A percentile compares a stretch with the other conserved stretches of the same genome.
These are phyloP conservation scores for Meiosimyza platycephala DNA, from an alignment of 2,888 invertebrate species.

Conservation along the genomic window DNA sequence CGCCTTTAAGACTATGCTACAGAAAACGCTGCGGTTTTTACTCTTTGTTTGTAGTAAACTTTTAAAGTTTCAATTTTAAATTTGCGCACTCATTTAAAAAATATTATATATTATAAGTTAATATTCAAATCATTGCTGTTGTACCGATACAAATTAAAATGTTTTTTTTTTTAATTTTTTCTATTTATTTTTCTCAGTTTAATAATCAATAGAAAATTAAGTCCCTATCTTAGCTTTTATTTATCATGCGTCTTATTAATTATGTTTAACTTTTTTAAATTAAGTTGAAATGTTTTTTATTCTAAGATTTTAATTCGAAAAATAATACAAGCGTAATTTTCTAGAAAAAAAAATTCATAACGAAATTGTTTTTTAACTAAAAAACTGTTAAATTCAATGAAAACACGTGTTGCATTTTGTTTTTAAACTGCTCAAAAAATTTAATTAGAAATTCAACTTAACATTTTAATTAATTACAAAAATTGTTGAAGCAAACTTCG, in stretches of 20 bases:
- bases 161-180: conserved; percentile 13
- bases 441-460: conserved; percentile 35
- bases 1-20: too few species aligned
- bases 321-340: conserved; percentile 30
- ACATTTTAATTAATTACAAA: conserved; percentile 35
- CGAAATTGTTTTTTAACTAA: neutral
- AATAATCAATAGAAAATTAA: conserved; percentile 58
- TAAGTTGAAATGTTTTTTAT: conserved; percentile 37
- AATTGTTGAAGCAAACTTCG: conserved; percentile 4
- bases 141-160: neutral
- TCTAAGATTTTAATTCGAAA: conserved; percentile 19
- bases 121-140: neutral
- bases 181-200: conserved; percentile 51
- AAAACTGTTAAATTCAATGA: conserved; percentile 23
- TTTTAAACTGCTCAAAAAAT: conserved; percentile 30
- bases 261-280: neutral
- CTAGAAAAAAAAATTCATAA: conserved; percentile 30
- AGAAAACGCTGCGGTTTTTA: too few species aligned
- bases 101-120: neutral
- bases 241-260: conserved; percentile 44
- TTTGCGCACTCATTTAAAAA: neutral
- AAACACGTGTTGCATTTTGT: conserved; percentile 46
- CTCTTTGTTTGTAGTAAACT: too few species aligned
- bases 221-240: conserved; percentile 56
- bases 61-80: too few species aligned